phyloP scores from a whole-genome alignment of 2,888 invertebrate genomes.

The Lamellibrachia satsuma region DNA sequence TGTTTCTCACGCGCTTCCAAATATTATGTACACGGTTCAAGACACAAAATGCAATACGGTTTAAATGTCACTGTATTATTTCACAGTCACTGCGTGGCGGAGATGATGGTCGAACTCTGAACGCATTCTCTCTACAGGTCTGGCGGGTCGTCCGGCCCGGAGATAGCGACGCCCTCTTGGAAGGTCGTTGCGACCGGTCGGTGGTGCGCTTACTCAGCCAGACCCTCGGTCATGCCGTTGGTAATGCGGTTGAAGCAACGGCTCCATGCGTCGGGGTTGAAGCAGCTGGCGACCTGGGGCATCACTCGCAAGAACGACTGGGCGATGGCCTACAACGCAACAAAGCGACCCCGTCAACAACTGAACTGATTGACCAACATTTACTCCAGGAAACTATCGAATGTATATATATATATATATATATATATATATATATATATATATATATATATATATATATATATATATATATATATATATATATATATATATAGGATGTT shows the following conservation, averaged over 20 bases:
- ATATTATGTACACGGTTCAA: not conserved
- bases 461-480: too few species aligned
- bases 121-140: not conserved
- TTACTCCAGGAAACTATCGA: not conserved
- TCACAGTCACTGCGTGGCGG: conserved; percentile 13
- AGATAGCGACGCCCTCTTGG: conserved; percentile 6
- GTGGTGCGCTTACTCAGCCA: not conserved
- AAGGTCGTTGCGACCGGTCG: not conserved
- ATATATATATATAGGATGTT: too few species aligned
- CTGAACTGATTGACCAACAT: not conserved
- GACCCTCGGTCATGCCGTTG: conserved; percentile 18
- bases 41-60: conserved; percentile 13
- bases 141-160: not conserved
- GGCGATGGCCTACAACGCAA: conserved; percentile 29
- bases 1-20: not conserved
- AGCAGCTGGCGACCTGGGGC: conserved; percentile 36
- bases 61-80: conserved; percentile 17
- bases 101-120: not conserved
- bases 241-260: conserved; percentile 31
- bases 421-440: too few species aligned
- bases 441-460: too few species aligned
- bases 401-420: too few species aligned
- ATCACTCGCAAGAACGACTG: conserved; percentile 33
- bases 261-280: conserved; percentile 36
- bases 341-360: not conserved